Evolutionary conservation across 1,140 invertebrate genomes (phyloP).

Genomic region (Hormaphis cornu): DNA sequence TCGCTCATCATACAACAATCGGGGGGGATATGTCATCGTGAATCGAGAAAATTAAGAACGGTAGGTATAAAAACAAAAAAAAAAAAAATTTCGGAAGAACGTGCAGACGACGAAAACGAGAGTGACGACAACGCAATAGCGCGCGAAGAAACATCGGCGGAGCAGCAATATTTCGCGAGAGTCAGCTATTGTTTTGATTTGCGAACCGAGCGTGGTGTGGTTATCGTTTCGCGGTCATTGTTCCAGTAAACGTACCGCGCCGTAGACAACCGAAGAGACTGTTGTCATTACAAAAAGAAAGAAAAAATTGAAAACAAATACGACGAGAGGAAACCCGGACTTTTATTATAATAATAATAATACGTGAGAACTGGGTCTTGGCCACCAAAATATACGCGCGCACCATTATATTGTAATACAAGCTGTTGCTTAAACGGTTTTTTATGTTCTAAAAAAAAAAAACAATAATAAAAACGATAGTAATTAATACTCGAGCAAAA

Average conservation of each 20-base stretch:
- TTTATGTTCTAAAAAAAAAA: too few species aligned
- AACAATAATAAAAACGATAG: too few species aligned
- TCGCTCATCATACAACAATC: too few species aligned
- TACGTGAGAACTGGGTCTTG: constrained; percentile 27
- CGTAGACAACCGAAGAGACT: background rate
- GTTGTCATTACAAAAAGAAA: background rate
- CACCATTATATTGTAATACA: too few species aligned
- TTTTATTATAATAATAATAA: constrained; percentile 5
- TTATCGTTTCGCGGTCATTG: constrained; percentile 8
- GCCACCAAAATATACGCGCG: constrained; percentile 1
- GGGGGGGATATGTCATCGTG: too few species aligned
- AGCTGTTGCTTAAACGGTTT: constrained; percentile 12
- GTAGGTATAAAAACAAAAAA: too few species aligned
- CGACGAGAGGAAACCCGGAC: constrained; percentile 17
- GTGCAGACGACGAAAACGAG: background rate
- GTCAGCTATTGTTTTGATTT: constrained; percentile 23
- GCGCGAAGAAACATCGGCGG: too few species aligned
- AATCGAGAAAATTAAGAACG: background rate
- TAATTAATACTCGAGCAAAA: too few species aligned
- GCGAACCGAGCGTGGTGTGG: background rate
- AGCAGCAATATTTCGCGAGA: background rate
- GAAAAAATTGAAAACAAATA: background rate
- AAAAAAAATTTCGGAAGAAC: too few species aligned
- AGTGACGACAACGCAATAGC: background rate
- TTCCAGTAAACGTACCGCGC: background rate